Conservation (phyloP, 2,113 vertebrate genomes). For the Ivindomyrus marchei region DNA sequence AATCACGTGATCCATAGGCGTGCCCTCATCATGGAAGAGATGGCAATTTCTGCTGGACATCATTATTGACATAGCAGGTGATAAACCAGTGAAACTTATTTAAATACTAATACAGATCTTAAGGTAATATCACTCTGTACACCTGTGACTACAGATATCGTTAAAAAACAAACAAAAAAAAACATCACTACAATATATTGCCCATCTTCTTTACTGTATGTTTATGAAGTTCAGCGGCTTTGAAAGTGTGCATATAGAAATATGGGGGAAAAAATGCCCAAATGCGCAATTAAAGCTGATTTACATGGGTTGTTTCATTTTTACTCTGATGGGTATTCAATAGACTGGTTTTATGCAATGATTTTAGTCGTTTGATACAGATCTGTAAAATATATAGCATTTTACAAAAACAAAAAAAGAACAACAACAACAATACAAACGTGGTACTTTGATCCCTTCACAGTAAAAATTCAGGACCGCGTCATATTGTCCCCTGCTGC, state of each 20-base stretch:
- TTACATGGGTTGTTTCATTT: neutral
- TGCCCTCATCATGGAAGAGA: neutral
- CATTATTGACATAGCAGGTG: neutral
- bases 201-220: neutral
- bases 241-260: neutral
- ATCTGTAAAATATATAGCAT: neutral
- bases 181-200: neutral
- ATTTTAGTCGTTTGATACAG: neutral
- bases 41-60: neutral
- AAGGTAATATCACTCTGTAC: neutral
- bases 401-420: neutral
- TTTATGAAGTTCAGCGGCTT: neutral
- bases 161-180: neutral
- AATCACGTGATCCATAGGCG: neutral
- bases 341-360: neutral
- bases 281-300: neutral
- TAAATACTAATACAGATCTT: neutral
- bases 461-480: neutral
- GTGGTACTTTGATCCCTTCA: neutral
- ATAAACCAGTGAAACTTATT: neutral
- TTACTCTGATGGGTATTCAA: neutral
- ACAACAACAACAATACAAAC: neutral
- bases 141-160: neutral
- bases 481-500: neutral
- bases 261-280: neutral